A percentile compares a stretch with the other conserved stretches of the same genome.
phyloP scores from a whole-genome alignment of 1,140 invertebrate species.

The Bombus breviceps region DNA sequence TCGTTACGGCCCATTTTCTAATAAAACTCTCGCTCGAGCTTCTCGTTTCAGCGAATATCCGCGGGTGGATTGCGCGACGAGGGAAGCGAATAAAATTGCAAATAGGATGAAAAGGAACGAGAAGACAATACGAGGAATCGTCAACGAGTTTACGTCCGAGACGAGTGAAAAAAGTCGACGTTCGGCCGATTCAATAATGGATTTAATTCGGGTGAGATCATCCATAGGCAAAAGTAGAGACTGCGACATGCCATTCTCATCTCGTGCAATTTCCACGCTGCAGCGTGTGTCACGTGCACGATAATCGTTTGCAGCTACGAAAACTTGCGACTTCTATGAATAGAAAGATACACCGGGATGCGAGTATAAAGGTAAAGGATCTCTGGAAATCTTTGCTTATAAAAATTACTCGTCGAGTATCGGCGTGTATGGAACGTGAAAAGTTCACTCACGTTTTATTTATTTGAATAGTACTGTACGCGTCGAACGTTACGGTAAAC shows the following conservation, averaged over 20 bases:
- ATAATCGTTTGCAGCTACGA: not conserved
- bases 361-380: not conserved
- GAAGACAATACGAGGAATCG: not conserved
- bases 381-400: too few relatives aligned
- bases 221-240: slow-evolving; percentile 11
- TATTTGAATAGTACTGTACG: not conserved
- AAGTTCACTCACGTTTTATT: not conserved
- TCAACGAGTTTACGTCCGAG: not conserved
- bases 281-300: not conserved
- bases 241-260: not conserved
- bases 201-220: slow-evolving; percentile 60
- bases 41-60: not conserved
- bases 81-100: not conserved
- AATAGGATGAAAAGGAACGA: not conserved
- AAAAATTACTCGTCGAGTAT: too few relatives aligned
- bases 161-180: not conserved
- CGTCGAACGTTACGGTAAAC: not conserved
- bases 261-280: slow-evolving; percentile 16
- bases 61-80: not conserved
- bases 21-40: not conserved
- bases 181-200: slow-evolving; percentile 35
- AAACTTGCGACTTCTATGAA: not conserved
- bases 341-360: not conserved
- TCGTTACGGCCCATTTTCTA: slow-evolving; percentile 5
- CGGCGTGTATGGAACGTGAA: too few relatives aligned